These are phyloP conservation scores for Sesia apiformis DNA, from an alignment of 2,888 invertebrate genomes.

Conservation along the genomic window DNA sequence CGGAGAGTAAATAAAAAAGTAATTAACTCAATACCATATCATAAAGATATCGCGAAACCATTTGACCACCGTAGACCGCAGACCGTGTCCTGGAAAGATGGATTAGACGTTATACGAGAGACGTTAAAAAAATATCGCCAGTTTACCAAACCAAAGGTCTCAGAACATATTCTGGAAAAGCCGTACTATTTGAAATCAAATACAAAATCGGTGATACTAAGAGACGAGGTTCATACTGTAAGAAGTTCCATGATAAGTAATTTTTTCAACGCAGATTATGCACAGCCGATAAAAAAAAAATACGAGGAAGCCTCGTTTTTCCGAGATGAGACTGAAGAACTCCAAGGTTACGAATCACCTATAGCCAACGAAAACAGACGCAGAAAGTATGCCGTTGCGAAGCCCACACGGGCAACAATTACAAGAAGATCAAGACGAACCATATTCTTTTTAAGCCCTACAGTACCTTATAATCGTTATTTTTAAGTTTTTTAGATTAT, in stretches of 20 bases:
- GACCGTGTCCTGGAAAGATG: slow-evolving; percentile 20
- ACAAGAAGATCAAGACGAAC: slow-evolving; percentile 31
- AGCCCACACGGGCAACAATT: slow-evolving; percentile 5
- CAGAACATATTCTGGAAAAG: not conserved
- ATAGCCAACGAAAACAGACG: not conserved
- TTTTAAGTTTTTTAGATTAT: slow-evolving; percentile 19
- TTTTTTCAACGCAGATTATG: slow-evolving; percentile 18
- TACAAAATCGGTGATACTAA: slow-evolving; percentile 22
- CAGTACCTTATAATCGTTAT: slow-evolving; percentile 41
- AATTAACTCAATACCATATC: slow-evolving; percentile 1
- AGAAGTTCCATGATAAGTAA: slow-evolving; percentile 21
- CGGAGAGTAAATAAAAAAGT: too few relatives aligned
- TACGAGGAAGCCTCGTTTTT: slow-evolving; percentile 1
- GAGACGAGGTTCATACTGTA: slow-evolving; percentile 29
- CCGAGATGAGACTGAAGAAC: not conserved
- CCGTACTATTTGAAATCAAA: slow-evolving; percentile 1
- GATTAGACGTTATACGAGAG: slow-evolving; percentile 16
- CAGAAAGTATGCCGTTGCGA: slow-evolving; percentile 5
- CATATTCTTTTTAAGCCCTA: slow-evolving; percentile 57
- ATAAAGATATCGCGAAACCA: slow-evolving; percentile 9
- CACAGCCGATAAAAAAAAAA: slow-evolving; percentile 8
- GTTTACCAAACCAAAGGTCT: not conserved
- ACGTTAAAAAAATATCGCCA: slow-evolving; percentile 6
- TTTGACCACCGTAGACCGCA: slow-evolving; percentile 10
- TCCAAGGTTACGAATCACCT: not conserved